Base-by-base conservation (phyloP, 2,113 vertebrate species). In the Melanerpes formicivorus region DNA sequence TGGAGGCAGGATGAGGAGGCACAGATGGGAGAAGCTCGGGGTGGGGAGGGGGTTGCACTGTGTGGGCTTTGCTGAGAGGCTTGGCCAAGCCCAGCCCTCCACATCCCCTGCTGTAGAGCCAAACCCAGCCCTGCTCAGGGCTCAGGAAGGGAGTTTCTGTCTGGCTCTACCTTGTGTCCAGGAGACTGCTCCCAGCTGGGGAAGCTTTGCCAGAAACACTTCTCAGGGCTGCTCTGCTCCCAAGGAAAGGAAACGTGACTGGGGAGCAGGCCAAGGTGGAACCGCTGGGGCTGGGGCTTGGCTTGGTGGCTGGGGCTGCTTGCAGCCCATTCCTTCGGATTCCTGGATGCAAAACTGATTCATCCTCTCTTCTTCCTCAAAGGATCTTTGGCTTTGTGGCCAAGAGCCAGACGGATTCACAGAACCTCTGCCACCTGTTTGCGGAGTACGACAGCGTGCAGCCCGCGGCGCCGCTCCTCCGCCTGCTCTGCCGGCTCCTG, bases 371-470 rank as follows among this genome's bases (percentile, higher is more conserved):
- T 78, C 66, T 76, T 75, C 65, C 13, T 44, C 71, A 76, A 96
- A 99, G 99, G 90, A 98, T 99, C 95, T 99, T 99, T 54, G 99
- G 98, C 56, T 98, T 99, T 5, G 98, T 99, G 93, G 98, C 98
- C 69, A 99, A 99, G 93, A 98, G 95, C 76, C 96, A 97, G 52
- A 97, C 97, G 2, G 97, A 98, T 12, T 80, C 97, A 26, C 98
- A 98, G 95, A 99, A 99, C 6, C 90, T 99, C 12, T 99, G 99
- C 85, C 99, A 99, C 91, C 96, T 99, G 74, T 99, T 99, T 44
- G 98, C 98, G 0, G 99, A 99, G 66, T 98, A 98, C 1, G 98
- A 99, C 84, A 19, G 93, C 0, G 95, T 96, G 70, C 98, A 98
- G 95, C 96, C 98, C 0, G 95, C 96, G 65, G 97, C 97, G 4